A percentile compares a stretch with the other conserved stretches of the same genome.
Conservation (phyloP, 1,140 invertebrate genomes). For the Leptopilina clavipes region DNA sequence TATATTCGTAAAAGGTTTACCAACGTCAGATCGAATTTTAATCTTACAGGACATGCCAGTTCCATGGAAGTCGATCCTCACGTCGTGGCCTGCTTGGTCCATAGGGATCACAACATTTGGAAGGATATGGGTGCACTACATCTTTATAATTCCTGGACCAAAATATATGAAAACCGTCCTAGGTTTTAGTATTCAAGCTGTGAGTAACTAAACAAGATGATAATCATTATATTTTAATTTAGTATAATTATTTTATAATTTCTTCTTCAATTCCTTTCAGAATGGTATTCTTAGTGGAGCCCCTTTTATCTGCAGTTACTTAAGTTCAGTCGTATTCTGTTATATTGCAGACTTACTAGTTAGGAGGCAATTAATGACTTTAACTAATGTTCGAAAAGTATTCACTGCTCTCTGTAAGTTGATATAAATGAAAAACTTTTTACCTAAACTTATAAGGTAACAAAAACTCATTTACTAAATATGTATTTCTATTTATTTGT, state of each 20-base stretch:
- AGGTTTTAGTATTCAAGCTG: slow-evolving; percentile 81
- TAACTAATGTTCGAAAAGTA: slow-evolving; percentile 81
- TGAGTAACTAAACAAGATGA: slow-evolving; percentile 58
- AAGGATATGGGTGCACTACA: slow-evolving; percentile 83
- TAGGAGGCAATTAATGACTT: slow-evolving; percentile 76
- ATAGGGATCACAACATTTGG: slow-evolving; percentile 85
- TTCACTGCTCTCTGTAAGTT: slow-evolving; percentile 80
- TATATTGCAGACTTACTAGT: slow-evolving; percentile 81
- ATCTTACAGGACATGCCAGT: slow-evolving; percentile 72
- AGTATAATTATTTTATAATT: not conserved
- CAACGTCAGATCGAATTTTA: too few species aligned
- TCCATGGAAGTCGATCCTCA: slow-evolving; percentile 87
- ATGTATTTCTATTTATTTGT: slow-evolving; percentile 24
- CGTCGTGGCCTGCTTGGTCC: slow-evolving; percentile 86
- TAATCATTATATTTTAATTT: not conserved
- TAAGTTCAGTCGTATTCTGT: slow-evolving; percentile 83
- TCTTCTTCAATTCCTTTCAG: slow-evolving; percentile 62
- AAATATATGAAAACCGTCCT: slow-evolving; percentile 83
- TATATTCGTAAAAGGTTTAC: too few species aligned
- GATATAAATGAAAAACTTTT: slow-evolving; percentile 26
- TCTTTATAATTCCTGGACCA: slow-evolving; percentile 83
- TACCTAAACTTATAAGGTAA: too few species aligned
- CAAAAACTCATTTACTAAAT: too few species aligned
- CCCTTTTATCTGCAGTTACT: slow-evolving; percentile 82
- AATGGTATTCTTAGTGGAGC: slow-evolving; percentile 81